Percentiles rank a stretch among this genome's conserved stretches.
phyloP scores from a whole-genome alignment of 2,888 invertebrate species.

The Amblyjoppa proteus region DNA sequence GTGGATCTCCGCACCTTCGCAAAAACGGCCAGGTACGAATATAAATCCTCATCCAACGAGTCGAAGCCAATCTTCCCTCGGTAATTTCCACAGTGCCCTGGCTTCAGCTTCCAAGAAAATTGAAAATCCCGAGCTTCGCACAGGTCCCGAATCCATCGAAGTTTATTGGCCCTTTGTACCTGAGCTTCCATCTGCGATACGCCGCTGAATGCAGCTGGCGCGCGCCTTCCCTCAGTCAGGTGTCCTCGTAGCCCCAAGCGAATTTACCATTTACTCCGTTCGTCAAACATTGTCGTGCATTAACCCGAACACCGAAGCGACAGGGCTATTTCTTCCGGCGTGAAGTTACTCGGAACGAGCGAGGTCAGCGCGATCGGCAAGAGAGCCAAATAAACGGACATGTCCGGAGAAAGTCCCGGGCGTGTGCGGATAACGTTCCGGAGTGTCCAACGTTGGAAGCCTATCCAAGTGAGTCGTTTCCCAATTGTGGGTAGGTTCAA shows the following conservation, averaged over 20 bases:
- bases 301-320: not conserved
- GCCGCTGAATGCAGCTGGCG: slow-evolving; percentile 39
- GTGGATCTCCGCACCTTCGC: too few species aligned
- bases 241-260: slow-evolving; percentile 11
- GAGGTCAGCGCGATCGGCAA: not conserved
- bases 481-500: too few species aligned
- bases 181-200: slow-evolving; percentile 15
- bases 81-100: too few species aligned
- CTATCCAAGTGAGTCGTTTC: too few species aligned
- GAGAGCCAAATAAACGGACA: slow-evolving; percentile 8
- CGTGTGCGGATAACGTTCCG: too few species aligned
- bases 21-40: too few species aligned
- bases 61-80: too few species aligned
- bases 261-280: slow-evolving; percentile 35
- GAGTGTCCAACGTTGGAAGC: too few species aligned
- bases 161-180: slow-evolving; percentile 40
- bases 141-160: slow-evolving; percentile 17
- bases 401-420: slow-evolving; percentile 7
- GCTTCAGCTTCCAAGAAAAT: not conserved
- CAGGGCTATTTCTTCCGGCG: not conserved
- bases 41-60: too few species aligned
- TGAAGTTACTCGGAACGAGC: not conserved
- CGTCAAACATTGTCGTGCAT: slow-evolving; percentile 40
- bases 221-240: slow-evolving; percentile 41
- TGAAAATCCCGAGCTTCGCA: not conserved